Evolutionary conservation across 2,113 vertebrate genomes (phyloP).

Genomic region (Antennarius striatus): DNA sequence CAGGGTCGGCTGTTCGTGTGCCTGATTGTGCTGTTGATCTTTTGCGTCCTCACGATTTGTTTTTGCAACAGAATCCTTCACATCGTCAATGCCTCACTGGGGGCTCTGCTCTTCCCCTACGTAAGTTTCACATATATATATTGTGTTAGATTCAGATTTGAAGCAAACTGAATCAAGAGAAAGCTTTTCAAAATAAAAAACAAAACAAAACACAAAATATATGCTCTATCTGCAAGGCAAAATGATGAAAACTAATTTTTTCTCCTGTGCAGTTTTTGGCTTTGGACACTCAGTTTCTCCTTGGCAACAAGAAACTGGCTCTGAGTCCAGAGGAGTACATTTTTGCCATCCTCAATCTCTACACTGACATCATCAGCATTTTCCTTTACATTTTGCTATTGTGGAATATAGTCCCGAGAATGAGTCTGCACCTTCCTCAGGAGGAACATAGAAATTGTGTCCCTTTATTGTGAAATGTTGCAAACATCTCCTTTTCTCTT

Average conservation of each 20-base stretch:
- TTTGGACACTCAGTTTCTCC: conserved; percentile 93
- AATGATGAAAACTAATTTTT: not conserved
- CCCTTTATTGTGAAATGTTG: conserved; percentile 42
- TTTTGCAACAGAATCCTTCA: conserved; percentile 91
- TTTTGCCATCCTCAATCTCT: conserved; percentile 93
- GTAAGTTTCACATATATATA: conserved; percentile 78
- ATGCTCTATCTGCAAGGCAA: not conserved
- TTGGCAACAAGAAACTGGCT: conserved; percentile 94
- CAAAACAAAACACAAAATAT: too few relatives aligned
- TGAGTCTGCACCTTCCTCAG: conserved; percentile 50
- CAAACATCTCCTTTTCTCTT: conserved; percentile 37
- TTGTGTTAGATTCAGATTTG: not conserved
- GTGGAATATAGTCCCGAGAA: conserved; percentile 87
- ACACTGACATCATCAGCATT: conserved; percentile 97
- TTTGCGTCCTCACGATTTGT: conserved; percentile 92
- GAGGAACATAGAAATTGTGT: conserved; percentile 20
- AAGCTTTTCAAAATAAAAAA: too few relatives aligned
- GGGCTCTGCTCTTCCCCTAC: conserved; percentile 94
- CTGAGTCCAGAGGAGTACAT: conserved; percentile 94
- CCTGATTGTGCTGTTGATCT: conserved; percentile 90
- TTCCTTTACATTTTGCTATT: conserved; percentile 93
- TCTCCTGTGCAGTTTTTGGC: conserved; percentile 86
- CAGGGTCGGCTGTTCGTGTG: conserved; percentile 91
- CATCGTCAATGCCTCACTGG: conserved; percentile 91
- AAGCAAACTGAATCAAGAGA: too few relatives aligned